phyloP scores from a whole-genome alignment of 2,113 vertebrate genomes.

The Pygoscelis antarcticus region DNA sequence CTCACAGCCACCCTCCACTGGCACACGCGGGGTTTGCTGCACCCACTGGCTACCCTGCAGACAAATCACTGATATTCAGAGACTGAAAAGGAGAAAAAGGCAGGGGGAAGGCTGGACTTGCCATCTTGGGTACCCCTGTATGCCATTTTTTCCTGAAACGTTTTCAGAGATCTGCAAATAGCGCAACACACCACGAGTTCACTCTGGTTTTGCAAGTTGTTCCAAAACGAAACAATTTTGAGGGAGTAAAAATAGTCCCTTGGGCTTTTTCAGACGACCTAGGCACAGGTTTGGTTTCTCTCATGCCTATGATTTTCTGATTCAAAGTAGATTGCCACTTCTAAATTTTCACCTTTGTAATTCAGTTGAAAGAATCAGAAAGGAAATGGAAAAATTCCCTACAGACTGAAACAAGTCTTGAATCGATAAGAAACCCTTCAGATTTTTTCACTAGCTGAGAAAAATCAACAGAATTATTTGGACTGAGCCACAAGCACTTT shows the following conservation, averaged over 20 bases:
- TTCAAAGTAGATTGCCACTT: neutral
- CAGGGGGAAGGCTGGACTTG: neutral
- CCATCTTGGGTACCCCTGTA: neutral
- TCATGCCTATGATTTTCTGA: neutral
- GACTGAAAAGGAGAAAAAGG: neutral
- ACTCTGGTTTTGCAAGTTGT: neutral
- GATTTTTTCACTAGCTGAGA: constrained; percentile 22
- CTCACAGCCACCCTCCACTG: neutral
- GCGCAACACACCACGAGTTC: neutral
- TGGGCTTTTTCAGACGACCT: neutral
- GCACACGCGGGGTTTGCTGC: fast-evolving
- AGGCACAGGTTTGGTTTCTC: neutral
- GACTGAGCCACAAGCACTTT: constrained; percentile 37
- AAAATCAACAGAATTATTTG: constrained; percentile 37
- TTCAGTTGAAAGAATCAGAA: neutral
- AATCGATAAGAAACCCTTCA: constrained; percentile 37
- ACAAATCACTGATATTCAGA: fast-evolving
- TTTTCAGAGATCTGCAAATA: neutral
- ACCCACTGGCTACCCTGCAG: neutral
- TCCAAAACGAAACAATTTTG: constrained; percentile 12
- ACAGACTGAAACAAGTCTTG: neutral
- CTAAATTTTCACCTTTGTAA: neutral
- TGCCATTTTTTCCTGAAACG: neutral
- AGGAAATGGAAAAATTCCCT: neutral
- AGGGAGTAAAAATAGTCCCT: neutral